Evolutionary conservation across 1,140 invertebrate species (phyloP).

Genomic region (Adoxophyes honmai): DNA sequence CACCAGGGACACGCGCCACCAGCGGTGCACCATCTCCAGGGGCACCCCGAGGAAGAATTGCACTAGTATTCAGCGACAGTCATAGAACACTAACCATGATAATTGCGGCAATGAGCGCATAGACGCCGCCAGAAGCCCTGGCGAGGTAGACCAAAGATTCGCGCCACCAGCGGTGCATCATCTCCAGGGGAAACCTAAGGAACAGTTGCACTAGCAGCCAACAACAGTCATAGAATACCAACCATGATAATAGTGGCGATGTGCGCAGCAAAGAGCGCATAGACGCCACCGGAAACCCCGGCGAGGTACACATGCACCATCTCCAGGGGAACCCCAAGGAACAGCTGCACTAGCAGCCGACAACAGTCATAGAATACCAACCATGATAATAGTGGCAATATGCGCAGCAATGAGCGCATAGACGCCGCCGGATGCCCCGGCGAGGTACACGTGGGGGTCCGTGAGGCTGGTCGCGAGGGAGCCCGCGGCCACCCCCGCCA

Average conservation of each 20-base stretch:
- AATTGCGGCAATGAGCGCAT: slow-evolving; percentile 95
- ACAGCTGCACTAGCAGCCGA: too few relatives aligned
- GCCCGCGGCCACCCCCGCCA: slow-evolving; percentile 91
- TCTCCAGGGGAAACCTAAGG: slow-evolving; percentile 94
- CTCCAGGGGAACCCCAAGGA: too few relatives aligned
- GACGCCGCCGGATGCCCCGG: slow-evolving; percentile 97
- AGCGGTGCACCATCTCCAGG: slow-evolving; percentile 92
- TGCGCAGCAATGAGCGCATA: slow-evolving; percentile 97
- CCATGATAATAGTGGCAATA: slow-evolving; percentile 95
- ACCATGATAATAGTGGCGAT: too few relatives aligned
- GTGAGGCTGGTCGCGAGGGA: slow-evolving; percentile 93
- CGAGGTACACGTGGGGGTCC: slow-evolving; percentile 91
- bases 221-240: too few relatives aligned
- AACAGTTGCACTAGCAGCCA: slow-evolving; percentile 95
- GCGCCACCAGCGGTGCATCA: slow-evolving; percentile 97
- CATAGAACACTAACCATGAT: slow-evolving; percentile 85
- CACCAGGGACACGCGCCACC: slow-evolving; percentile 91
- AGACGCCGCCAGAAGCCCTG: slow-evolving; percentile 94
- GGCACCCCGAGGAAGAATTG: too few relatives aligned
- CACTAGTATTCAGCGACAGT: too few relatives aligned
- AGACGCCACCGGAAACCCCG: slow-evolving; percentile 97
- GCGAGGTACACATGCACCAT: too few relatives aligned
- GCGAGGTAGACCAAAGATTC: slow-evolving; percentile 88
- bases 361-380: slow-evolving; percentile 73
- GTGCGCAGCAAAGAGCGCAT: slow-evolving; percentile 96